Percentiles rank a stretch among this genome's conserved stretches.
These are phyloP conservation scores for Tiliacea citrago DNA, from an alignment of 2,888 invertebrate genomes.

Conservation along the genomic window DNA sequence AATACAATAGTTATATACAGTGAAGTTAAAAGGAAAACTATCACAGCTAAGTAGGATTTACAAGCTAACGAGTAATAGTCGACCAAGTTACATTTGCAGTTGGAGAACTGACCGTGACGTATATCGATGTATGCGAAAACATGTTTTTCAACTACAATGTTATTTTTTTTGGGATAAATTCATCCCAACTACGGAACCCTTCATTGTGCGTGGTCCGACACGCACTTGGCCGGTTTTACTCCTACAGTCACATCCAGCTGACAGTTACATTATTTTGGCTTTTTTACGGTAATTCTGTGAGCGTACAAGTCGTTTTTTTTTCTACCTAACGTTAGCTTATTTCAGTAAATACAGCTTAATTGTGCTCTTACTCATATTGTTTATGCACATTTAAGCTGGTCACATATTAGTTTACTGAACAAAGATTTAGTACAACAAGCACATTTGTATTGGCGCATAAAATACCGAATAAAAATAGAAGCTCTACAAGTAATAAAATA, in stretches of 20 bases:
- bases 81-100: too few relatives aligned
- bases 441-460: conserved; percentile 41
- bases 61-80: too few relatives aligned
- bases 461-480: conserved; percentile 46
- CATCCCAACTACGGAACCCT: too few relatives aligned
- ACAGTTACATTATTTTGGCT: not conserved
- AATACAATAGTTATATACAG: too few relatives aligned
- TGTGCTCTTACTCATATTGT: conserved; percentile 2
- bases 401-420: conserved; percentile 11
- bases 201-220: too few relatives aligned
- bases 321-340: not conserved
- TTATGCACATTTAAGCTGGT: not conserved
- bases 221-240: not conserved
- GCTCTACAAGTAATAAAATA: conserved; percentile 59
- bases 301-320: not conserved
- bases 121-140: too few relatives aligned
- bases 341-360: not conserved
- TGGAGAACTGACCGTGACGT: too few relatives aligned
- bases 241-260: conserved; percentile 14
- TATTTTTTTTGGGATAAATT: too few relatives aligned
- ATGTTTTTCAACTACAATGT: too few relatives aligned
- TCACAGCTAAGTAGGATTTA: too few relatives aligned
- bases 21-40: too few relatives aligned
- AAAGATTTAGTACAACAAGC: conserved; percentile 29
- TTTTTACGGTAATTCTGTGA: conserved; percentile 4